Evolutionary conservation across 2,113 vertebrate species (phyloP), one percentile per base, ranked within the genome.

Genomic region (Hyperopisus bebe): DNA sequence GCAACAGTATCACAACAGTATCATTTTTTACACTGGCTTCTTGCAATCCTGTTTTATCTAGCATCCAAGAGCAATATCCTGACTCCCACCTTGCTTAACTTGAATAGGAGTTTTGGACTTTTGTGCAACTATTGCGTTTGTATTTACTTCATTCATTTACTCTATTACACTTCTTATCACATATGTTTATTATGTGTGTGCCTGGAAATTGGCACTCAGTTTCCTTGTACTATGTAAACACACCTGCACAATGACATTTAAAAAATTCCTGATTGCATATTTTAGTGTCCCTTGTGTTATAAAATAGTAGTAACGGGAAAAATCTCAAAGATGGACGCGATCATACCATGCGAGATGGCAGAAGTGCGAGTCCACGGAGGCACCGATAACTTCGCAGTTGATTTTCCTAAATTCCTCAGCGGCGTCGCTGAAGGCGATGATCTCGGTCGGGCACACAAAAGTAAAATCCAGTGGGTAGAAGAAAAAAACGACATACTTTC

Each of bases 401-500:
- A 99, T 96, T 92, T 98, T 99, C 93, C 92, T 97, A 93, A 99
- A 99, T 70, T 99, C 97, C 0, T 97, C 98, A 0, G 95, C 97
- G 3, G 97, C 96, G 1, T 99, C 98, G 89, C 98, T 98, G 95
- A 98, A 99, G 17, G 98, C 97, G 89, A 99, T 98, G 90, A 99
- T 99, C 95, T 99, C 98, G 24, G 98, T 99, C 1, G 98, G 98
- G 90, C 98, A 99, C 51, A 99, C 98, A 77, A 99, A 99, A 77
- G 98, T 99, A 94, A 99, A 99, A 91, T 99, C 98, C 96, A 99
- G 95, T 0, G 98, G 98, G 88, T 99, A 99, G 94, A 99, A 99
- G 94, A 99, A 99, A 84, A 99, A 97, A 21, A 99, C 98, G 1
- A 99, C 93, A 0, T 99, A 99, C 94, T 98, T 99, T 85, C 98